Evolutionary conservation across 2,113 vertebrate genomes (phyloP).

Genomic region (Todiramphus saurophagus): DNA sequence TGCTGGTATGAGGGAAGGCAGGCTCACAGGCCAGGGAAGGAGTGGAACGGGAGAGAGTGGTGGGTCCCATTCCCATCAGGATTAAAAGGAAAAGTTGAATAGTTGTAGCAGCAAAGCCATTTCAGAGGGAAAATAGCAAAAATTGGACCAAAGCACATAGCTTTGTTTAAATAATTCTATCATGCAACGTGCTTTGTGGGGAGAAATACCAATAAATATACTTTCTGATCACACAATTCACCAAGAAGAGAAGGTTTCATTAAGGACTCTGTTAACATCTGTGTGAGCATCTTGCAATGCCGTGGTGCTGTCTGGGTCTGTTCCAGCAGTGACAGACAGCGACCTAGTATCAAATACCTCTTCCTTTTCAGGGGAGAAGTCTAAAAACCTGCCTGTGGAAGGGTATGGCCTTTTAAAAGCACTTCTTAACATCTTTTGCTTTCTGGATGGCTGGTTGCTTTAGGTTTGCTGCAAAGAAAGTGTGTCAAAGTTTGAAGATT

Average conservation of each 20-base stretch:
- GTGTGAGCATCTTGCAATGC: neutral
- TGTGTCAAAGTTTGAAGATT: neutral
- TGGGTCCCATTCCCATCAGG: neutral
- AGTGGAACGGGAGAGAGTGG: neutral
- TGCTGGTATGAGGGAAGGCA: neutral
- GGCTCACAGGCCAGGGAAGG: neutral
- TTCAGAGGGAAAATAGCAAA: neutral
- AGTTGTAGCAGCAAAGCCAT: neutral
- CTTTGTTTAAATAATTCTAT: neutral
- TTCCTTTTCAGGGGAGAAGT: neutral
- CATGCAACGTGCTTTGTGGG: neutral
- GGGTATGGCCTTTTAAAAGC: neutral
- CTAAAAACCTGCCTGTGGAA: neutral
- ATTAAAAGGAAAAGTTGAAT: neutral
- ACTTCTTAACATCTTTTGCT: neutral
- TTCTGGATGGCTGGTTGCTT: neutral
- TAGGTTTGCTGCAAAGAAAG: neutral
- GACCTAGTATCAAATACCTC: rapidly evolving
- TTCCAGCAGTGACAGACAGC: neutral
- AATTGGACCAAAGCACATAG: neutral
- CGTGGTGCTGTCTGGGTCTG: neutral
- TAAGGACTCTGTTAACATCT: neutral
- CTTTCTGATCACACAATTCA: neutral
- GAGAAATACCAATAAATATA: neutral
- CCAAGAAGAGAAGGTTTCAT: neutral